phyloP scores from a whole-genome alignment of 2,113 vertebrate species.

The Cisticola juncidis region DNA sequence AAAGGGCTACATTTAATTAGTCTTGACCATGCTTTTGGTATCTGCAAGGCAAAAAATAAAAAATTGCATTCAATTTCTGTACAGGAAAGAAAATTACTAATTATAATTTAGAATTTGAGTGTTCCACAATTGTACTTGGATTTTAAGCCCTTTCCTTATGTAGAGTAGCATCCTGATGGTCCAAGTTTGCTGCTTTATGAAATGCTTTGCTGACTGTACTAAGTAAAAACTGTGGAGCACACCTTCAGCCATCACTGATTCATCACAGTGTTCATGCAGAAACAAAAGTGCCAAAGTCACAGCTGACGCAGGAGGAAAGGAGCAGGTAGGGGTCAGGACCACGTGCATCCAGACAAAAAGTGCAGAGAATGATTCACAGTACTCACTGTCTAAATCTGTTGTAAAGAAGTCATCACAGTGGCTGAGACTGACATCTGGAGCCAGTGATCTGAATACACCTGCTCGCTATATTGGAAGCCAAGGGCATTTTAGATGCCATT shows the following conservation, averaged over 20 bases:
- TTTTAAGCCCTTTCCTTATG: not conserved
- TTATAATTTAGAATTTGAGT: not conserved
- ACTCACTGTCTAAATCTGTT: not conserved
- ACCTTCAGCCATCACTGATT: not conserved
- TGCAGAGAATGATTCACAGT: not conserved
- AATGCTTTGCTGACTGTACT: not conserved
- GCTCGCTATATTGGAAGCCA: not conserved
- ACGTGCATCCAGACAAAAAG: accelerated
- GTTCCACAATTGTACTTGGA: not conserved
- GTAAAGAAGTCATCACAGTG: not conserved
- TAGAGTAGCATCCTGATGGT: not conserved
- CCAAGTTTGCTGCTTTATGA: not conserved
- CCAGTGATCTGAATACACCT: not conserved
- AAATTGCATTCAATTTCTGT: not conserved
- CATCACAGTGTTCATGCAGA: not conserved
- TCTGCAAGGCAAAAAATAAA: not conserved
- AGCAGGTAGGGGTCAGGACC: accelerated
- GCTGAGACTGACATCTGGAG: not conserved
- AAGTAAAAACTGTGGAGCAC: not conserved
- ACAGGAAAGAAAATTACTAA: not conserved
- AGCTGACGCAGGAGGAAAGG: not conserved
- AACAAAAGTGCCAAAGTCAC: not conserved
- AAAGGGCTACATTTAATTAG: not conserved
- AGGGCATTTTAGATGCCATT: not conserved
- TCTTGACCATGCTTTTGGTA: not conserved